Base-by-base conservation (phyloP, 2,113 vertebrate species). In the Mesitornis unicolor region DNA sequence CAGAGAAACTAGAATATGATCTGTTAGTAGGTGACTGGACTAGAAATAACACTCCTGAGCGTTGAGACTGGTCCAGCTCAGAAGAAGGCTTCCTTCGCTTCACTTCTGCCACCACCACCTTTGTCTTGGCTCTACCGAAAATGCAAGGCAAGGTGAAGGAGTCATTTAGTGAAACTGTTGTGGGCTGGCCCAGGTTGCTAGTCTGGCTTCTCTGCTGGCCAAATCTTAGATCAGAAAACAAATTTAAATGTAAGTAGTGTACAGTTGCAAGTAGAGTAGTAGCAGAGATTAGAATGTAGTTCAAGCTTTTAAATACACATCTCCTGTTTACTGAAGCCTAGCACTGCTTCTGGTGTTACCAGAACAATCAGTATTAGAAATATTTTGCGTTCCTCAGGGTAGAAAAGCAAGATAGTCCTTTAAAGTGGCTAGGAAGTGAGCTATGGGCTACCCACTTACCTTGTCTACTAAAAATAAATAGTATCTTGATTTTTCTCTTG, bases 151-250 rank as follows among this genome's bases (percentile, higher is more conserved):
- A 21, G 16, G 11, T 36, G 5, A 38, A 13, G 53, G 31, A 35
- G 42, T 77, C 0, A 0, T 24, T 53, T 1, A 47, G 0, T 70
- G n/a, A 75, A 57, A 29, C 26, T 57, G 21, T 13, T 2, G 2
- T 57, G 21, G 33, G 28, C 47, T 40, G 25, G 47, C n/a, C n/a
- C 22, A 31, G 19, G 26, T 17, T 84, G 25, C 31, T 88, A 25
- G 35, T 81, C 6, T 56, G 38, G 13, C 65, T 81, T 70, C 33
- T 80, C 50, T 87, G 69, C 10, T 67, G 61, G 26, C 43, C 16
- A 70, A 54, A 54, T 77, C 36, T 17, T 25, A 77, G 21, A 31
- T 69, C 10, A 65, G 42, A n/a, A 74, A 69, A 42, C 24, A 89
- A 87, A 43, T 43, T 10, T 68, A 92, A 74, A 28, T 65, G 1